Conservation (phyloP, 2,113 vertebrate species). For the Rhodinocichla rosea region DNA sequence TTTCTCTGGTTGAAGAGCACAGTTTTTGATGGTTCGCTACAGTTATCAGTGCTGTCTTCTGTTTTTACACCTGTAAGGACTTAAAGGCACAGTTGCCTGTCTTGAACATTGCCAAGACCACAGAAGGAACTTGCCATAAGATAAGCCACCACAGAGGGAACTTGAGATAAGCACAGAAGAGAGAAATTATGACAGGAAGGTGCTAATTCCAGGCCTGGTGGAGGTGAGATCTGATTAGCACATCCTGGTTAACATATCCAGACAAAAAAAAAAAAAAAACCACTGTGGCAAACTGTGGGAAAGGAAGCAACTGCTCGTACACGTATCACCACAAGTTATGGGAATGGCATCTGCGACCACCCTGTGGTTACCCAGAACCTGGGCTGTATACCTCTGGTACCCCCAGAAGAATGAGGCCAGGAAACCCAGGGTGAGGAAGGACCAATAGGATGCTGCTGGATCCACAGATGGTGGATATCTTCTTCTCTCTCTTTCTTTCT, state of each 20-base stretch:
- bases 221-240: neutral
- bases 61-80: neutral
- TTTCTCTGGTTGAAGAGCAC: neutral
- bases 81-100: neutral
- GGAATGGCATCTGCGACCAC: neutral
- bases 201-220: neutral
- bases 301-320: neutral
- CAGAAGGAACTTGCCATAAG: neutral
- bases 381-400: neutral
- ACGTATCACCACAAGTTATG: neutral
- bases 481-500: neutral
- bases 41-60: neutral
- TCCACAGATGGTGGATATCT: neutral
- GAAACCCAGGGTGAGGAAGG: neutral
- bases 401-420: neutral
- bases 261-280: neutral
- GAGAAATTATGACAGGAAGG: neutral
- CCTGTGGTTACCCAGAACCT: neutral
- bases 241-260: neutral
- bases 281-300: neutral
- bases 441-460: neutral
- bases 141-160: neutral
- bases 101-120: neutral
- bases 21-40: neutral
- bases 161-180: neutral